phyloP scores from a whole-genome alignment of 2,888 invertebrate species.

The Phania funesta region DNA sequence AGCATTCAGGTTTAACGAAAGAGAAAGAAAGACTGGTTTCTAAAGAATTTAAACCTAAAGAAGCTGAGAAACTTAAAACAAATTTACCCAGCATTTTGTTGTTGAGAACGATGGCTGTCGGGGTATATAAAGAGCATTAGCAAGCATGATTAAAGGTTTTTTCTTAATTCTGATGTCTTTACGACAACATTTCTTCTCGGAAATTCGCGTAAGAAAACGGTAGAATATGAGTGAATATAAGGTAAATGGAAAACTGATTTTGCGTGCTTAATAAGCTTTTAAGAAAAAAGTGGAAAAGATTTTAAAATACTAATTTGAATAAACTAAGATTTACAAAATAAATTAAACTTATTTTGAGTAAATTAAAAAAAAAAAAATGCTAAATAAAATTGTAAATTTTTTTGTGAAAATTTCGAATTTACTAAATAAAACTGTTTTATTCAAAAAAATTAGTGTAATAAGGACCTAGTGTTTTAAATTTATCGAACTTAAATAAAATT shows the following conservation, averaged over 20 bases:
- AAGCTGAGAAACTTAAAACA: not conserved
- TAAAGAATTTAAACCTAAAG: too few relatives aligned
- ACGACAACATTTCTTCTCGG: slow-evolving; percentile 9
- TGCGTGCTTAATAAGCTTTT: not conserved
- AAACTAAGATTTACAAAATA: not conserved
- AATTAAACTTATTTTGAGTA: too few relatives aligned
- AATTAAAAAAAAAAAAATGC: too few relatives aligned
- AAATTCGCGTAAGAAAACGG: slow-evolving; percentile 1
- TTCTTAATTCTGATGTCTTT: slow-evolving; percentile 24
- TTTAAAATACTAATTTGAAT: not conserved
- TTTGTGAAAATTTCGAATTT: too few relatives aligned
- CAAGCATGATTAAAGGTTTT: slow-evolving; percentile 18
- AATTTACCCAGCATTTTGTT: too few relatives aligned
- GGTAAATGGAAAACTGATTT: slow-evolving; percentile 58
- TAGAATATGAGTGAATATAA: slow-evolving; percentile 69
- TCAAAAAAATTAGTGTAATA: too few relatives aligned
- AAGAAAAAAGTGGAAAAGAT: not conserved
- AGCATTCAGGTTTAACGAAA: not conserved
- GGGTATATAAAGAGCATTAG: slow-evolving; percentile 66
- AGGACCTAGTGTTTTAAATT: too few relatives aligned
- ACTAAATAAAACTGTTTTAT: too few relatives aligned
- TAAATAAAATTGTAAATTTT: too few relatives aligned
- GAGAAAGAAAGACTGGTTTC: not conserved
- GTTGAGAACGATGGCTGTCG: not conserved
- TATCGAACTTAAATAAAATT: too few relatives aligned